phyloP scores from a whole-genome alignment of 2,797 vertebrate genomes.

The Selene dorsalis region DNA sequence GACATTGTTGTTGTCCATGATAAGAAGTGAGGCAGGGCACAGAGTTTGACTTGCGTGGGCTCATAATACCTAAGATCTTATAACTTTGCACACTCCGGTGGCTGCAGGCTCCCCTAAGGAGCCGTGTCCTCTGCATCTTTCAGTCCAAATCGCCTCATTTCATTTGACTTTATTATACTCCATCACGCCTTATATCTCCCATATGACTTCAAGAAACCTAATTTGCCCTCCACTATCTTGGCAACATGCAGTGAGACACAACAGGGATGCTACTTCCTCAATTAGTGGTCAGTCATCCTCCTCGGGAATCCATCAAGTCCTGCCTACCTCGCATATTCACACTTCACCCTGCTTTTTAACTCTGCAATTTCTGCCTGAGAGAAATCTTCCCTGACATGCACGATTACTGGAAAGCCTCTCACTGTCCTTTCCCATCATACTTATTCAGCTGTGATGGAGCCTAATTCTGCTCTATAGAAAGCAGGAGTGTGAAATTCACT shows the following conservation, averaged over 20 bases:
- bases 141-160: constrained; percentile 71
- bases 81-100: constrained; percentile 63
- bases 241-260: constrained; percentile 64
- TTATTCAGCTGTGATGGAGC: constrained; percentile 80
- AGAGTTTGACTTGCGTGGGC: constrained; percentile 61
- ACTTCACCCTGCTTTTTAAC: constrained; percentile 70
- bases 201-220: constrained; percentile 64
- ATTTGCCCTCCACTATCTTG: constrained; percentile 69
- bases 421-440: constrained; percentile 79
- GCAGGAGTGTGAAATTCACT: constrained; percentile 62
- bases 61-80: constrained; percentile 65
- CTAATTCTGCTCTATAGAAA: constrained; percentile 72
- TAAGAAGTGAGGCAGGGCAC: constrained; percentile 54
- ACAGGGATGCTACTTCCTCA: constrained; percentile 73
- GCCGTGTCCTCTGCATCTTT: constrained; percentile 65
- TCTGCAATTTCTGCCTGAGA: constrained; percentile 75
- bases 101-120: constrained; percentile 50
- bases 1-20: constrained; percentile 55
- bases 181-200: constrained; percentile 67
- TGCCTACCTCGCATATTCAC: constrained; percentile 70
- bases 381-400: constrained; percentile 74
- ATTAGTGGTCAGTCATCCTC: constrained; percentile 82
- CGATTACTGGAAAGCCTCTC: constrained; percentile 79
- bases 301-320: constrained; percentile 75
- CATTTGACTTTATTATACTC: constrained; percentile 74